phyloP scores from a whole-genome alignment of 2,888 invertebrate species.

The Nysson spinosus region DNA sequence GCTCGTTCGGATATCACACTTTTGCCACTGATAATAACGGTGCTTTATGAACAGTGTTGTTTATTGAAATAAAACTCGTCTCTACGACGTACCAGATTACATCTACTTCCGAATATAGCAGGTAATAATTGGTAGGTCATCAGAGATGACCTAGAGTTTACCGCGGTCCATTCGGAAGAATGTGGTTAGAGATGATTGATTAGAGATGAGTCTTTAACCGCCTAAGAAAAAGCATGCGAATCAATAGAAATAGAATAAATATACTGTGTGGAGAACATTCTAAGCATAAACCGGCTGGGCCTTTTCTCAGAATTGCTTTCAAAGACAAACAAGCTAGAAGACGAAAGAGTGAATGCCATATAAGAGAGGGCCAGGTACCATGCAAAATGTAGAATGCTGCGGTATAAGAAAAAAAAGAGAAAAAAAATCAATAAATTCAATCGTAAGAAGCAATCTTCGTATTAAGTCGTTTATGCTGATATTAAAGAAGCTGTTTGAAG shows the following conservation, averaged over 20 bases:
- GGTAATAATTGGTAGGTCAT: slow-evolving; percentile 18
- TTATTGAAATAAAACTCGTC: too few relatives aligned
- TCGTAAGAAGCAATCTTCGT: too few relatives aligned
- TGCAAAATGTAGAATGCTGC: too few relatives aligned
- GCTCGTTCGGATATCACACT: too few relatives aligned
- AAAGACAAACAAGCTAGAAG: too few relatives aligned
- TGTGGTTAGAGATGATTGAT: slow-evolving; percentile 60
- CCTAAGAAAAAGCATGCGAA: slow-evolving; percentile 67
- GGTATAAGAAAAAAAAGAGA: background rate
- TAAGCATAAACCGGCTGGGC: slow-evolving; percentile 11
- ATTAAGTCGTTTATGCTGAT: slow-evolving; percentile 4
- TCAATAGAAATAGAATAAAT: slow-evolving; percentile 48
- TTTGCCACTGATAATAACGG: too few relatives aligned
- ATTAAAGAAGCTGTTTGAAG: background rate
- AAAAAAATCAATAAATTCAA: background rate
- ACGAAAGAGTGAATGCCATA: too few relatives aligned
- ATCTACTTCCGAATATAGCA: too few relatives aligned
- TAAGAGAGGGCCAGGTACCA: too few relatives aligned
- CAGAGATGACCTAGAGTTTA: slow-evolving; percentile 54
- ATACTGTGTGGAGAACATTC: slow-evolving; percentile 10
- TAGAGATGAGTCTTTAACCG: slow-evolving; percentile 68
- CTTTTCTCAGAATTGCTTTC: too few relatives aligned
- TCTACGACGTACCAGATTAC: too few relatives aligned
- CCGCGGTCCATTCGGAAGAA: slow-evolving; percentile 61
- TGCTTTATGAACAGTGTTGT: too few relatives aligned